These are phyloP conservation scores for Tetranychus truncatus DNA, from an alignment of 2,888 invertebrate species.

Conservation along the genomic window DNA sequence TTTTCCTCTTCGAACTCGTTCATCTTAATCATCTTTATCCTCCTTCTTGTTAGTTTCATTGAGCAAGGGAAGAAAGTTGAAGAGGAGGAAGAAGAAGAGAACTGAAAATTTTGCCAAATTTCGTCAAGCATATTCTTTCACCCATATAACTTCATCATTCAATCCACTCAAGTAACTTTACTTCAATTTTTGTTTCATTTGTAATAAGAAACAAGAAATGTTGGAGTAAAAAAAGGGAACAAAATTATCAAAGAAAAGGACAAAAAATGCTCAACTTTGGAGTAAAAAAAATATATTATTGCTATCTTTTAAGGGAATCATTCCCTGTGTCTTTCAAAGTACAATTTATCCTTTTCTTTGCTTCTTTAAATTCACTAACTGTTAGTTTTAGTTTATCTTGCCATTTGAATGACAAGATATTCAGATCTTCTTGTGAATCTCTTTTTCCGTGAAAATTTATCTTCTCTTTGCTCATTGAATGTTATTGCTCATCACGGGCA, in stretches of 20 bases:
- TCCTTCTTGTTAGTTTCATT: constrained; percentile 1
- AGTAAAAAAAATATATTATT: background rate
- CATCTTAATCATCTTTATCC: background rate
- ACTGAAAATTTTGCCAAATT: background rate
- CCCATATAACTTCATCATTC: background rate
- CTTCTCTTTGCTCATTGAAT: background rate
- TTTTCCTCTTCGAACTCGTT: background rate
- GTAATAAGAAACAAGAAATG: background rate
- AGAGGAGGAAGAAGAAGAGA: background rate
- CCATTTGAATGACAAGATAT: background rate
- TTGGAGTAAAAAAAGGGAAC: background rate
- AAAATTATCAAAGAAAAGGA: background rate
- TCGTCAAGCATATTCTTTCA: background rate
- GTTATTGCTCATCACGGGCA: background rate
- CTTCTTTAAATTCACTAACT: background rate
- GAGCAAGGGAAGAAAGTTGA: background rate
- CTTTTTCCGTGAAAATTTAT: background rate
- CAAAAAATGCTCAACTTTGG: background rate
- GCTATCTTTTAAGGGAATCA: background rate
- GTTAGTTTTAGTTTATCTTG: background rate
- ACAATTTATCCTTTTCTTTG: background rate
- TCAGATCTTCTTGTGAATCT: background rate
- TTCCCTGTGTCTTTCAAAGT: background rate
- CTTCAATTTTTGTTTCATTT: background rate
- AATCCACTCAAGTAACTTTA: background rate